A percentile compares a stretch with the other conserved stretches of the same genome.
Evolutionary conservation across 1,140 invertebrate genomes (phyloP).

Genomic region (Hyphantria cunea): DNA sequence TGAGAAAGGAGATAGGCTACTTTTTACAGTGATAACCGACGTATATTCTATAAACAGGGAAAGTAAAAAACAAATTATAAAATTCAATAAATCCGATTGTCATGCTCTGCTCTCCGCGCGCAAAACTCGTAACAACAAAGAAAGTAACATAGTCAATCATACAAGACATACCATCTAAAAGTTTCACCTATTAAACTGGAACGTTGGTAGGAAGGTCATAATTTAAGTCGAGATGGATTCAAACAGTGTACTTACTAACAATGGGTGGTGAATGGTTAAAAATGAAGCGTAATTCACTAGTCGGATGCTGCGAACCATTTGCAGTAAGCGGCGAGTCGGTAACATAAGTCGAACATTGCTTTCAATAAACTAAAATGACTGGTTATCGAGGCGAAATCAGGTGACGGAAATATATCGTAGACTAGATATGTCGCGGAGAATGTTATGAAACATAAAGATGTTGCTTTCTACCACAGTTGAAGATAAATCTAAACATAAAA

Average conservation of each 20-base stretch:
- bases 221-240: conserved; percentile 62
- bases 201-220: conserved; percentile 52
- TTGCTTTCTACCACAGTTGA: background rate
- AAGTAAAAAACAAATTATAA: conserved; percentile 10
- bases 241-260: conserved; percentile 52
- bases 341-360: conserved; percentile 45
- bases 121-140: conserved; percentile 14
- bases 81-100: conserved; percentile 12
- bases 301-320: conserved; percentile 30
- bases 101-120: background rate
- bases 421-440: conserved; percentile 23
- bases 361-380: conserved; percentile 41
- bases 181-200: conserved; percentile 64
- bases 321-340: conserved; percentile 16
- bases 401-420: conserved; percentile 17
- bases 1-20: no score
- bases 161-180: conserved; percentile 53
- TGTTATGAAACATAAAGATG: conserved; percentile 24
- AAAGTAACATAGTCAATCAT: conserved; percentile 40
- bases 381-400: conserved; percentile 29
- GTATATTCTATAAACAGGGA: background rate
- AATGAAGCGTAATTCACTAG: conserved; percentile 57
- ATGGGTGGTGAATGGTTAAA: conserved; percentile 61
- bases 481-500: no score
- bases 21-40: no score